Evolutionary conservation across 2,113 vertebrate species (phyloP), one percentile per base, ranked within the genome.

Genomic region (Phrynosoma platyrhinos): DNA sequence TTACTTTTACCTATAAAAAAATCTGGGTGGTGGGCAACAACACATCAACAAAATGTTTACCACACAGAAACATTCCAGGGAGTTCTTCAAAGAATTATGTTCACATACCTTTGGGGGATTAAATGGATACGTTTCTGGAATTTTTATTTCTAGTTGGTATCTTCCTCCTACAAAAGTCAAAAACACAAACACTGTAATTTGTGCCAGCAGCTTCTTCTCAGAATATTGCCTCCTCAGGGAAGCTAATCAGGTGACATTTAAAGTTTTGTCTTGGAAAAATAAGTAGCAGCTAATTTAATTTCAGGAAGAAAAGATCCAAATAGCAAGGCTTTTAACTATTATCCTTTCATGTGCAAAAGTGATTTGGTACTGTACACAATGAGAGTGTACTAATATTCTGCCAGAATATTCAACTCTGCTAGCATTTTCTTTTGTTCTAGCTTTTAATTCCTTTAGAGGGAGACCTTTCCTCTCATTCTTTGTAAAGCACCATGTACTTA

Each of bases 51-150:
- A 18, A 40, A 89, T 42, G 30, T 20, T 21, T 76, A 72, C 55
- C 40, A 30, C 1, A 84, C 18, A 87, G 9, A 62, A 84, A 79
- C 40, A 87, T 68, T 81, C 9, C 58, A 92, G 93, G 90, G 92
- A 90, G 1, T 77, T 69, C 66, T 85, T 42, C 64, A 81, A 84
- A 77, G 40, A 58, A 86, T 66, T 64, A 82, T 32, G 30, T 85
- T 95, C 97, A 94, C 92, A 86, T 97, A 99, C 99, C 98, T 99
- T 99, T 92, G 98, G 98, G 10, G 99, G 98, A 94, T 99, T 99
- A 96, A 99, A 99, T 0, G 98, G 99, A 96, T 99, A 99, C 20
- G 99, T 99, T 98, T 99, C 98, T 94, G 99, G 98, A 93, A 99
- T 99, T 98, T 99, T 99, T 93, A 99, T 99, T 97, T 99, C 99